phyloP scores from a whole-genome alignment of 1,140 invertebrate species.

The Conus ventricosus region DNA sequence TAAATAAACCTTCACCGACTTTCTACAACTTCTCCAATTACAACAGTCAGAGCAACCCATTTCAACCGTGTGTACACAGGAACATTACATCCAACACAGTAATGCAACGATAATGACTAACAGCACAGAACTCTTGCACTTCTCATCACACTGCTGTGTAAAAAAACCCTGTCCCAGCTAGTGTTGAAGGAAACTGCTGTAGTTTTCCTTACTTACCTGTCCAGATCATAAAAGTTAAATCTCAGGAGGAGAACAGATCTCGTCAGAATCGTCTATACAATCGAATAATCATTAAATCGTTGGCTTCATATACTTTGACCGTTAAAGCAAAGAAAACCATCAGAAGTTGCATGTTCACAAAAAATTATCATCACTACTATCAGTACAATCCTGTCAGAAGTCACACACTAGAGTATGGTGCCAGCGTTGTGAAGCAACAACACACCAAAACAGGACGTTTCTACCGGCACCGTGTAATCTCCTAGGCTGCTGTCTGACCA shows the following conservation, averaged over 20 bases:
- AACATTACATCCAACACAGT: background rate
- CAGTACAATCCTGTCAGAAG: background rate
- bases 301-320: background rate
- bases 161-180: background rate
- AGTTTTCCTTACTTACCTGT: background rate
- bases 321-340: background rate
- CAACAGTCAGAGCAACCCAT: background rate
- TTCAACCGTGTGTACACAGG: background rate
- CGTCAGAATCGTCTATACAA: background rate
- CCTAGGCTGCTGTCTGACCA: background rate
- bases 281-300: background rate
- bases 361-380: background rate
- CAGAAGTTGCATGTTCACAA: background rate
- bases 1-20: background rate
- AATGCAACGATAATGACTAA: constrained; percentile 10
- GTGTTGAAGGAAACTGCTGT: background rate
- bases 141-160: background rate
- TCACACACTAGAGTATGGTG: background rate
- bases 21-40: background rate
- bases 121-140: background rate
- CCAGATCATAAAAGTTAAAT: background rate
- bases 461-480: background rate
- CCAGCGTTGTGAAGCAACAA: background rate
- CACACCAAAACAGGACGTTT: background rate
- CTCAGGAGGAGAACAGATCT: background rate